phyloP scores from a whole-genome alignment of 1,140 invertebrate genomes.

The Cardiocondyla obscurior region DNA sequence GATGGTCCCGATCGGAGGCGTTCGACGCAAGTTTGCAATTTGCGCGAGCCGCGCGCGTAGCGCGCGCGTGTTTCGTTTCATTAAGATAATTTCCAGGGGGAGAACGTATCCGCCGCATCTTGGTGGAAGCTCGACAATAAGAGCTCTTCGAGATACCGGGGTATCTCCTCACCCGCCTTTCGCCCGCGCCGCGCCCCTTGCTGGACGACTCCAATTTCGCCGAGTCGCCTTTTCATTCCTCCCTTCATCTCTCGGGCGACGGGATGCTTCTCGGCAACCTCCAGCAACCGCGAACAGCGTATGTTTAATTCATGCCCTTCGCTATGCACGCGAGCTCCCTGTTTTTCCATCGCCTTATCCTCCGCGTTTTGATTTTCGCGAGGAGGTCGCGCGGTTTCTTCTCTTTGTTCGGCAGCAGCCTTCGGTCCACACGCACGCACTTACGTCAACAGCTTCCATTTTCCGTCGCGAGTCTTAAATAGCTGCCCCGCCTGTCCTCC shows the following conservation, averaged over 20 bases:
- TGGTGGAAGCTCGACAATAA: background rate
- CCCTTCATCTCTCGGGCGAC: background rate
- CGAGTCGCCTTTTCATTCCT: slow-evolving; percentile 35
- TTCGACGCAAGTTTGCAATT: background rate
- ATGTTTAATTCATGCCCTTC: slow-evolving; percentile 50
- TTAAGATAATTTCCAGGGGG: background rate
- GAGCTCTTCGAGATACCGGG: no score
- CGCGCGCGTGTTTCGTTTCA: background rate
- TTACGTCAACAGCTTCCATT: background rate
- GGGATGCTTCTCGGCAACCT: slow-evolving; percentile 3
- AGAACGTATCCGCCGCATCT: background rate
- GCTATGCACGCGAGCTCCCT: slow-evolving; percentile 43
- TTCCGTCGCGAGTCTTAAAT: slow-evolving; percentile 13
- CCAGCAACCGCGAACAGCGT: slow-evolving; percentile 31
- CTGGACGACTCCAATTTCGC: slow-evolving; percentile 30
- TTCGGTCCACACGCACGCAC: background rate
- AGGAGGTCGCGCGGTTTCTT: no score
- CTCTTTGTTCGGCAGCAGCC: background rate
- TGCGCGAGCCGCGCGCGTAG: background rate
- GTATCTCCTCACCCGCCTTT: background rate
- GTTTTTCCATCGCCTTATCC: slow-evolving; percentile 32
- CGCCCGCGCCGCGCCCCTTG: background rate
- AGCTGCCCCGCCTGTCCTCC: background rate
- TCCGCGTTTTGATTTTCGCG: slow-evolving; percentile 41
- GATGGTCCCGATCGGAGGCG: background rate